A percentile compares a stretch with the other conserved stretches of the same genome.
These are phyloP conservation scores for Alces alces DNA, from an alignment of 2,113 vertebrate species.

Conservation along the genomic window DNA sequence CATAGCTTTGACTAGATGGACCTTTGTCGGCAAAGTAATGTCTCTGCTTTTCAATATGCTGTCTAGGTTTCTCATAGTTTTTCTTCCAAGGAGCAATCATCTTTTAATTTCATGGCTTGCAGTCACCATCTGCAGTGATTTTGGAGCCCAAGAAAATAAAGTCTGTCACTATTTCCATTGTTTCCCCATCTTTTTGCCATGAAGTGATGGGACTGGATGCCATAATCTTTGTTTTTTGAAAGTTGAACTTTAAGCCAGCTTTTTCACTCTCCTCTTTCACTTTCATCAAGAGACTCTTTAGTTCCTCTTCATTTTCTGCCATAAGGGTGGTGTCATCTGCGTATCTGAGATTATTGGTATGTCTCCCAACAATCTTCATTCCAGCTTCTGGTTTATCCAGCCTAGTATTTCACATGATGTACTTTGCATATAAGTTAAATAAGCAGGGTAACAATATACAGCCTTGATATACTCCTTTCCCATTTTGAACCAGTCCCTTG, in stretches of 20 bases:
- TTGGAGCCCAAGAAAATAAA: not conserved
- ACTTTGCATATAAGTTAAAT: not conserved
- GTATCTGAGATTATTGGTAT: not conserved
- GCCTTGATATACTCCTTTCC: not conserved
- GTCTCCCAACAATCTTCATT: not conserved
- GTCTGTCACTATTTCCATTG: not conserved
- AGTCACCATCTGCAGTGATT: not conserved
- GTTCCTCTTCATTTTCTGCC: not conserved
- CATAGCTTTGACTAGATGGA: not conserved
- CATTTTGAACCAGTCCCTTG: not conserved
- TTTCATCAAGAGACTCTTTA: not conserved
- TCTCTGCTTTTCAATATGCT: not conserved
- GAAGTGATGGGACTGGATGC: not conserved
- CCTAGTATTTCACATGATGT: not conserved
- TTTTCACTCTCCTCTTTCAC: not conserved
- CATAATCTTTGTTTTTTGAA: not conserved
- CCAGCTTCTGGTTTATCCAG: not conserved
- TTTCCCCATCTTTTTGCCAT: not conserved
- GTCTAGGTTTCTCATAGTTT: not conserved
- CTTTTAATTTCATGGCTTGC: not conserved
- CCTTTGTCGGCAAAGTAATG: not conserved
- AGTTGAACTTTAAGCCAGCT: not conserved
- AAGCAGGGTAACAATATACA: not conserved
- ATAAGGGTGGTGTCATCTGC: not conserved
- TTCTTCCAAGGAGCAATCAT: not conserved